Percentiles rank a stretch among this genome's conserved stretches.
Evolutionary conservation across 1,140 invertebrate species (phyloP).

Genomic region (Luehdorfia chinensis): DNA sequence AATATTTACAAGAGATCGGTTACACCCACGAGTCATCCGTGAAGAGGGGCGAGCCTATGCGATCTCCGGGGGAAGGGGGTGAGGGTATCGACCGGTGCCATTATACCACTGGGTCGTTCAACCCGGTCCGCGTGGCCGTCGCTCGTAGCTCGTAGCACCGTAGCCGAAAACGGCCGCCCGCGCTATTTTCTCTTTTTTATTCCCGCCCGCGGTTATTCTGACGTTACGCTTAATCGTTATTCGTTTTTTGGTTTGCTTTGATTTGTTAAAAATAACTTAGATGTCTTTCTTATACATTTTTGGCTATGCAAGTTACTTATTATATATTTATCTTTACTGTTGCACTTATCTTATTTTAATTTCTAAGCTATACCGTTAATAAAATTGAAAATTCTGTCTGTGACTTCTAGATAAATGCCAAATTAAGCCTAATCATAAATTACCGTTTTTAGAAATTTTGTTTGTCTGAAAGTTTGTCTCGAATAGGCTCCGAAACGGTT

Average conservation of each 20-base stretch:
- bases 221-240: conserved; percentile 14
- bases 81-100: conserved; percentile 59
- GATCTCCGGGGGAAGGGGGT: conserved; percentile 21
- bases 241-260: conserved; percentile 10
- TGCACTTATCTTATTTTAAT: not conserved
- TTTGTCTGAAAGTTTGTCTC: no score
- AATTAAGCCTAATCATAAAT: not conserved
- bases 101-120: conserved; percentile 52
- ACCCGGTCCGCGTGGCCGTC: conserved; percentile 40
- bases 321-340: no score
- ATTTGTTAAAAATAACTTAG: conserved; percentile 16
- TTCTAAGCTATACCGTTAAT: not conserved
- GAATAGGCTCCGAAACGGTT: no score
- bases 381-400: no score
- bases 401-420: not conserved
- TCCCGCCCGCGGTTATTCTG: conserved; percentile 20
- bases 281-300: not conserved
- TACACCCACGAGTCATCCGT: conserved; percentile 15
- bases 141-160: conserved; percentile 27
- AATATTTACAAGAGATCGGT: conserved; percentile 17
- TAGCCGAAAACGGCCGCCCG: conserved; percentile 27
- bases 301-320: no score
- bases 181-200: conserved; percentile 15
- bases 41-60: conserved; percentile 14
- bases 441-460: no score